Percentiles rank a stretch among this genome's conserved stretches.
These are phyloP conservation scores for Ptychobarbus kaznakovi DNA, from an alignment of 2,797 vertebrate genomes.

Conservation along the genomic window DNA sequence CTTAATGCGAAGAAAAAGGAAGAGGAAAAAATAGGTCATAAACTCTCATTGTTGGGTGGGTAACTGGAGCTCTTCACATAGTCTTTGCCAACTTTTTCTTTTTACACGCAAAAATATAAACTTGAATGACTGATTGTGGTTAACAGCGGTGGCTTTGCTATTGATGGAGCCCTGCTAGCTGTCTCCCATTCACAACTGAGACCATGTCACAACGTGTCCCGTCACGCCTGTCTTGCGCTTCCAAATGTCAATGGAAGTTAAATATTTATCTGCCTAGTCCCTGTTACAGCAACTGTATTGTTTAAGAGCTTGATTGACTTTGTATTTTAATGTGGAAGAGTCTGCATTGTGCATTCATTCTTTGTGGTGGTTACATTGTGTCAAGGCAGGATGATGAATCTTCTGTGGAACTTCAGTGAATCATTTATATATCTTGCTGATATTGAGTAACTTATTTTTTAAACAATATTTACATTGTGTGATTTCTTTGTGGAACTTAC, in stretches of 20 bases:
- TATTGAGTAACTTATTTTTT: not conserved
- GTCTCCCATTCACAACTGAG: slow-evolving; percentile 39
- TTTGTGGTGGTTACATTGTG: not conserved
- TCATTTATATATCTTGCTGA: not conserved
- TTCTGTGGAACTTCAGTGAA: not conserved
- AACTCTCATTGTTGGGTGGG: slow-evolving; percentile 64
- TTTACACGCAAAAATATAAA: slow-evolving; percentile 48
- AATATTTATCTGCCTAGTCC: slow-evolving; percentile 47
- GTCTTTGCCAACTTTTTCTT: slow-evolving; percentile 59
- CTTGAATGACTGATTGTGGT: slow-evolving; percentile 57
- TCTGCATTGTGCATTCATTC: not conserved
- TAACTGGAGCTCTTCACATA: slow-evolving; percentile 57
- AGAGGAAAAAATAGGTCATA: slow-evolving; percentile 55
- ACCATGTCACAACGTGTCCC: slow-evolving; percentile 38
- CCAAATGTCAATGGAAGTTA: slow-evolving; percentile 50
- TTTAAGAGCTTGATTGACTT: slow-evolving; percentile 26
- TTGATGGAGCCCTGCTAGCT: slow-evolving; percentile 48
- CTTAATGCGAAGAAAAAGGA: slow-evolving; percentile 27
- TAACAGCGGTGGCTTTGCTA: slow-evolving; percentile 41
- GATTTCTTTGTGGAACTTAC: not conserved
- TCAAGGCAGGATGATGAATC: not conserved
- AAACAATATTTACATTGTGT: slow-evolving; percentile 1
- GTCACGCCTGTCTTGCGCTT: slow-evolving; percentile 46
- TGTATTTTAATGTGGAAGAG: slow-evolving; percentile 20
- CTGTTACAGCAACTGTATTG: slow-evolving; percentile 28